Base-by-base conservation (phyloP, 1,140 invertebrate genomes). In the Halictus rubicundus region DNA sequence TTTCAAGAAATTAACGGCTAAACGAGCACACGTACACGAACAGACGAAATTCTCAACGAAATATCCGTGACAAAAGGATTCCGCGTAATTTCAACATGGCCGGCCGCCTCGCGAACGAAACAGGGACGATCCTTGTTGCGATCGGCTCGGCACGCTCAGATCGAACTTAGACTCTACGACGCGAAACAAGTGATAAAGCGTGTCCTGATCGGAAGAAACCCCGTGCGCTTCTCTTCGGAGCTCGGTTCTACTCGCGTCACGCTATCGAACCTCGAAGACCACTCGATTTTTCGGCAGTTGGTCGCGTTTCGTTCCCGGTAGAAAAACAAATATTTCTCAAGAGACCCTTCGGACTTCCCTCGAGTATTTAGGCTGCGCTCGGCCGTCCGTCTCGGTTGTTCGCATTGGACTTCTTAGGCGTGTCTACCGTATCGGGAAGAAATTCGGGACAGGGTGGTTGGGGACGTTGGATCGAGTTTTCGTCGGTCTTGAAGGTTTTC, bases 251-350 rank as follows among this genome's bases (percentile, higher is more conserved):
- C 37, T 76, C 73, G 75, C 49, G 37, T 42, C 37, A 32, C 19
- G 78, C 66, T 70, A 63, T 82, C 60, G 46, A 25, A 42, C 61
- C 39, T 86, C 66, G 70, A 82, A 68, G 66, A 82, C 60, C 73
- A 82, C 27, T 21, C 75, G 68, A 78, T 81, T 78, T 57, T 54
- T 82, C 76, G 77, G 84, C 84, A 86, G 84, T 86, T 86, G 83
- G 83, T 86, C 84, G 16, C 37, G 23, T 25, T 12, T 21, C 21
- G 63, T 25, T 52, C 57, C 61, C 76, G 71, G 84, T 86, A 86
- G 80, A 84, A 84, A 85, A 85, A 65, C 54, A 77, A 78, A 71
- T 78, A 12, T 52, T 76, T 68, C 76, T 59, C 21, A 27, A 5
- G 46, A 39, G 12, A 39, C 23, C 39, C 10, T 27, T 7, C 46